Conservation (phyloP, 2,113 vertebrate genomes). For the Odobenus rosmarus region DNA sequence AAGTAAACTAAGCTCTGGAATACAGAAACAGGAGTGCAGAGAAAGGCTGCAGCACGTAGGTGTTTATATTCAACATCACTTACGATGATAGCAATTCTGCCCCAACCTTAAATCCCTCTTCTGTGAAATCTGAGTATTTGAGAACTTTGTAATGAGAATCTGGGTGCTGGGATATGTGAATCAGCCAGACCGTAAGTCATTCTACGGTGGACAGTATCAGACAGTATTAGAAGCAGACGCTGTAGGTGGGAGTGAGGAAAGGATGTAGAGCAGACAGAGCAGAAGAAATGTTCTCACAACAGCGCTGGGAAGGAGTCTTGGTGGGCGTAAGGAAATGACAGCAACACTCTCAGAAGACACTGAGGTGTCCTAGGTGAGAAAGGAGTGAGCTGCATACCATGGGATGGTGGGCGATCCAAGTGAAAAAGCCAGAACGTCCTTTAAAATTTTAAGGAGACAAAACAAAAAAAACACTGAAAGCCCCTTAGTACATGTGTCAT, state of each 20-base stretch:
- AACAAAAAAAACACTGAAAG: not conserved
- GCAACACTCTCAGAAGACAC: not conserved
- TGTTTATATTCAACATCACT: not conserved
- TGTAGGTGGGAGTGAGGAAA: not conserved
- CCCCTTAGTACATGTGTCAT: not conserved
- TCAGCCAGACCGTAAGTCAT: not conserved
- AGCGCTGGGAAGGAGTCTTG: not conserved
- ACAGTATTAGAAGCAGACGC: constrained; percentile 1
- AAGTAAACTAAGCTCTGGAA: not conserved
- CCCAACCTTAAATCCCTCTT: not conserved
- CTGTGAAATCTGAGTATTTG: not conserved
- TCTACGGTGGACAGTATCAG: not conserved
- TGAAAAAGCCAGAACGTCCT: not conserved
- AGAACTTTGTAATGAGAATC: not conserved
- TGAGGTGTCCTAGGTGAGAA: not conserved
- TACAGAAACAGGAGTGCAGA: not conserved
- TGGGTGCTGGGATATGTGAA: not conserved
- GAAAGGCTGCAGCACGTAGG: not conserved
- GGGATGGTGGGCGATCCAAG: not conserved
- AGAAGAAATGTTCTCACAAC: not conserved
- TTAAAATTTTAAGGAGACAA: not conserved
- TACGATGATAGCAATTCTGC: not conserved
- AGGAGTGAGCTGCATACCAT: not conserved
- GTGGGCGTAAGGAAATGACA: not conserved
- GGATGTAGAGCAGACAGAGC: not conserved